Conservation (phyloP, 1,140 invertebrate species). For the Drosophila sturtevanti region DNA sequence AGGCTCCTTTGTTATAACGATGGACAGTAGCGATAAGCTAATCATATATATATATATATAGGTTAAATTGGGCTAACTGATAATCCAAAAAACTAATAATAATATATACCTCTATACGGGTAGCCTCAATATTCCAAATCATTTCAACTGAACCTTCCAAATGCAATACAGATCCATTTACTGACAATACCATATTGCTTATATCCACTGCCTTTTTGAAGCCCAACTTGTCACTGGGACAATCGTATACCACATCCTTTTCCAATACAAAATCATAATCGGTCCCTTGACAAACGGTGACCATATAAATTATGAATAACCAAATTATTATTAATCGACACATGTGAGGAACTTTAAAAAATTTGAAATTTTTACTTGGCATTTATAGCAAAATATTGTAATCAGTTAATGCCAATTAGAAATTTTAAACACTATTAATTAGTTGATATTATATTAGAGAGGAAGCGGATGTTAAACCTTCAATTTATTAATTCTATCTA, state of each 20-base stretch:
- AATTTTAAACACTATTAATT: not conserved
- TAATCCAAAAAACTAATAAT: too few relatives aligned
- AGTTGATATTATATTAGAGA: not conserved
- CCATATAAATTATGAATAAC: not conserved
- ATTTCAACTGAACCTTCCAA: not conserved
- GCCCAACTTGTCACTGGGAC: not conserved
- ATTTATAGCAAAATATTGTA: not conserved
- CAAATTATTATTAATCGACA: not conserved
- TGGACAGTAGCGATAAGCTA: not conserved
- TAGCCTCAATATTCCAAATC: not conserved
- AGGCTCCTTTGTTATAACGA: not conserved
- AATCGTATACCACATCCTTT: not conserved
- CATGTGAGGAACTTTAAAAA: not conserved
- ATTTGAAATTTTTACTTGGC: not conserved
- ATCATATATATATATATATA: too few relatives aligned
- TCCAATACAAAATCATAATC: not conserved
- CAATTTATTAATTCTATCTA: not conserved
- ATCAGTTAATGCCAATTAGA: not conserved
- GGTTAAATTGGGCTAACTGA: too few relatives aligned
- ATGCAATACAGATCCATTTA: not conserved
- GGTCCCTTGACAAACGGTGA: not conserved
- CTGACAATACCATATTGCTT: not conserved
- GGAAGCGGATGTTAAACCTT: constrained; percentile 2
- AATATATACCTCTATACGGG: not conserved
- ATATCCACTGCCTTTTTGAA: not conserved